These are phyloP conservation scores for Epinephelus cyanopodus DNA, from an alignment of 2,113 vertebrate species.

Conservation along the genomic window DNA sequence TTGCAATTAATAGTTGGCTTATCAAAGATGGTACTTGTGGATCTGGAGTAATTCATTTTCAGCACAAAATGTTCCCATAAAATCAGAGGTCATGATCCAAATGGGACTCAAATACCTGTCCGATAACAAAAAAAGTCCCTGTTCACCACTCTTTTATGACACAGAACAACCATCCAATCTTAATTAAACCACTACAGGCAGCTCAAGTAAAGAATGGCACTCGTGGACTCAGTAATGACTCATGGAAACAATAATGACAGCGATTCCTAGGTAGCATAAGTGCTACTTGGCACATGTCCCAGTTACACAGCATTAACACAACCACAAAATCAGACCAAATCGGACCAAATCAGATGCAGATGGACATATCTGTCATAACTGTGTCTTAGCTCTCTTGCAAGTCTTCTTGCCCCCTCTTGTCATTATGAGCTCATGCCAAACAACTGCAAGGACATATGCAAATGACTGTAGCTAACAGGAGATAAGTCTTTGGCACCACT, in stretches of 20 bases:
- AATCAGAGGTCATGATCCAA: constrained; percentile 12
- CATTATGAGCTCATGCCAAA: constrained; percentile 68
- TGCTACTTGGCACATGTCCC: constrained; percentile 35
- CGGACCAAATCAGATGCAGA: constrained; percentile 47
- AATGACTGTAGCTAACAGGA: constrained; percentile 70
- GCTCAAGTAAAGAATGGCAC: constrained; percentile 7
- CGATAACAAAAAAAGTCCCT: constrained; percentile 3
- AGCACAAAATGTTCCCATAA: constrained; percentile 1
- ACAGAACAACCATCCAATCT: background rate
- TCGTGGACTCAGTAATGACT: constrained; percentile 28
- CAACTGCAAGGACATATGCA: constrained; percentile 79
- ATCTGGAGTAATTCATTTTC: background rate
- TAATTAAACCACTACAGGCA: constrained; percentile 21
- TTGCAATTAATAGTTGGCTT: background rate
- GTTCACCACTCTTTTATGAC: background rate
- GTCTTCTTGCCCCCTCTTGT: constrained; percentile 48
- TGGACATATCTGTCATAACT: constrained; percentile 43
- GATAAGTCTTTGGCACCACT: constrained; percentile 71
- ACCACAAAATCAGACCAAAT: constrained; percentile 38
- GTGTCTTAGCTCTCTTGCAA: constrained; percentile 45
- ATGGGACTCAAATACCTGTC: constrained; percentile 3
- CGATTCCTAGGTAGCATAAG: constrained; percentile 18
- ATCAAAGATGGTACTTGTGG: background rate
- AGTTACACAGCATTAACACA: constrained; percentile 34
- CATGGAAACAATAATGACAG: constrained; percentile 24